Evolutionary conservation across 2,113 vertebrate genomes (phyloP).

Genomic region (Plecotus auritus): DNA sequence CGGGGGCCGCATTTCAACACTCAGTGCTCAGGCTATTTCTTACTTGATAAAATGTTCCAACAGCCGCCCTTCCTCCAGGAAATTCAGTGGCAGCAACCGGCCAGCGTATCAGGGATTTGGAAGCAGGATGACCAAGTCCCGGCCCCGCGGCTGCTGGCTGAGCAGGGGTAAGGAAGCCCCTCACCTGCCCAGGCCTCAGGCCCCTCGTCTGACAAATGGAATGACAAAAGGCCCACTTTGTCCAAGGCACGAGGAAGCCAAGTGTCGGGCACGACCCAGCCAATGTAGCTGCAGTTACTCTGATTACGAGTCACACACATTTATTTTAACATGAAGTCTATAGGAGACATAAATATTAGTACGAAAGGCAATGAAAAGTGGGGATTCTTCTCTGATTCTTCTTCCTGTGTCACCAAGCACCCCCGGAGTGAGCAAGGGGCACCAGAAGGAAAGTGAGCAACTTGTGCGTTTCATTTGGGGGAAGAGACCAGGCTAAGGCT

Average conservation of each 20-base stretch:
- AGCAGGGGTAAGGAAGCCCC: not conserved
- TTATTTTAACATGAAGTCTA: not conserved
- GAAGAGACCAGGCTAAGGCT: not conserved
- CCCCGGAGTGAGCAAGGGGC: not conserved
- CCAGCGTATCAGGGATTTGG: not conserved
- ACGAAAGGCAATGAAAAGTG: not conserved
- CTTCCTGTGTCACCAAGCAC: not conserved
- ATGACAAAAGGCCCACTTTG: not conserved
- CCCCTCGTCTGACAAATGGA: not conserved
- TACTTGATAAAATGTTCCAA: conserved; percentile 36
- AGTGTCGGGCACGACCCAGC: not conserved
- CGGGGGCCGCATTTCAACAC: not conserved
- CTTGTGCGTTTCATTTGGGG: not conserved
- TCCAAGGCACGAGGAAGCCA: not conserved
- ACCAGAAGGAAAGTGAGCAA: not conserved
- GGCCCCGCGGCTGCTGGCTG: fast-evolving
- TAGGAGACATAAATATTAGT: not conserved
- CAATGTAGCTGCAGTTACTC: not conserved
- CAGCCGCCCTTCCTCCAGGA: not conserved
- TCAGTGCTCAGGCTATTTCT: not conserved
- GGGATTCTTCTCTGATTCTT: not conserved
- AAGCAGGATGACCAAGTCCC: fast-evolving
- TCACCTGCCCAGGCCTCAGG: not conserved
- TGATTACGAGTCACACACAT: not conserved
- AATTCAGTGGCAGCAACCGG: fast-evolving